These are phyloP conservation scores for Drosophila melanosoma DNA, from an alignment of 2,888 invertebrate genomes.

Conservation along the genomic window DNA sequence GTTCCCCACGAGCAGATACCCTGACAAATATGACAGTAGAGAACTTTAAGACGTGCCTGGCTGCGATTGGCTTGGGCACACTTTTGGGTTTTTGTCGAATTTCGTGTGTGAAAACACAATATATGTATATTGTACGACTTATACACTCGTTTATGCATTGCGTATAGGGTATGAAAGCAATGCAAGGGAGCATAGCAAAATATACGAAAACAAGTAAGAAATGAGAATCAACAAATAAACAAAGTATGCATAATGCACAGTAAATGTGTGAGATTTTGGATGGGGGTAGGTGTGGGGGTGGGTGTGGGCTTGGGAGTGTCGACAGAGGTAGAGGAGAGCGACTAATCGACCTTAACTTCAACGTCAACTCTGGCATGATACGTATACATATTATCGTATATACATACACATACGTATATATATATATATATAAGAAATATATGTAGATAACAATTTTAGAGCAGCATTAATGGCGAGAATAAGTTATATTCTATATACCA, in stretches of 20 bases:
- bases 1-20: constrained; percentile 7
- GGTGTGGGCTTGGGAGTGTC: not conserved
- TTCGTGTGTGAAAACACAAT: not conserved
- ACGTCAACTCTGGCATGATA: not conserved
- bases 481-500: not conserved
- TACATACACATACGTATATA: not conserved
- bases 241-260: constrained; percentile 40
- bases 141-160: not conserved
- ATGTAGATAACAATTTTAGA: not conserved
- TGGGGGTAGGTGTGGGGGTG: not conserved
- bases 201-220: constrained; percentile 2
- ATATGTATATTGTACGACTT: not conserved
- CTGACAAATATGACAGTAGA: not conserved
- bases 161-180: constrained; percentile 10
- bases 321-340: not conserved
- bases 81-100: not conserved
- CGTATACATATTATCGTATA: not conserved
- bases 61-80: not conserved
- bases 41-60: not conserved
- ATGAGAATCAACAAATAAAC: constrained; percentile 27
- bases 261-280: constrained; percentile 8
- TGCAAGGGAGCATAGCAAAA: constrained; percentile 21
- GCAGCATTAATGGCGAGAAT: not conserved
- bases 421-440: not conserved
- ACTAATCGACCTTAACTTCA: constrained; percentile 6